Evolutionary conservation across 1,140 invertebrate species (phyloP).

Genomic region (Thalassaphorura encarpata): DNA sequence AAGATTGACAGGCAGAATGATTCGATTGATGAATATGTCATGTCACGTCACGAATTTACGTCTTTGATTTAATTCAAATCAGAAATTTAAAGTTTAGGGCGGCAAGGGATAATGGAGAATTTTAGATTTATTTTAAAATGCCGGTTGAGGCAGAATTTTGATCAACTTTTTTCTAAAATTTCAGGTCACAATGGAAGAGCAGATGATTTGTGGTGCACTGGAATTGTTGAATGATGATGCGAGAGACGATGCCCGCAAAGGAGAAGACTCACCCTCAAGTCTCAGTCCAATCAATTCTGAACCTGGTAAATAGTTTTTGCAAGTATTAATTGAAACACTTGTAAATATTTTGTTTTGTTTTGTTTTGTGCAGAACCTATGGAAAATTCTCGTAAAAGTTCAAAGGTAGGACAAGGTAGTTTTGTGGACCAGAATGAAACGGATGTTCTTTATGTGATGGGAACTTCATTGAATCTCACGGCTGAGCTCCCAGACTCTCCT

Average conservation of each 20-base stretch:
- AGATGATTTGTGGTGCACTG: constrained; percentile 84
- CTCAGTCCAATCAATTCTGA: constrained; percentile 32
- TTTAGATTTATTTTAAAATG: no score
- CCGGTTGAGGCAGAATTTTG: no score
- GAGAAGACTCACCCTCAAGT: constrained; percentile 21
- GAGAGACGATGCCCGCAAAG: constrained; percentile 54
- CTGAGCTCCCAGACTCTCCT: constrained; percentile 31
- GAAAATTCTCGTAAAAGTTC: no score
- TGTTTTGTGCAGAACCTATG: no score
- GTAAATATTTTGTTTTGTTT: not conserved
- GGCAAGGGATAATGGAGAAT: no score
- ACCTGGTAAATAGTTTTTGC: constrained; percentile 17
- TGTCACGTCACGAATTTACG: no score
- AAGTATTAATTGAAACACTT: not conserved
- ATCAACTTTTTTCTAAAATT: no score
- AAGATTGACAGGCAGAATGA: no score
- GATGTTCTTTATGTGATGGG: constrained; percentile 30
- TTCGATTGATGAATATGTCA: no score
- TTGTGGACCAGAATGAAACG: constrained; percentile 24
- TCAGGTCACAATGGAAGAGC: constrained; percentile 82
- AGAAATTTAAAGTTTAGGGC: no score
- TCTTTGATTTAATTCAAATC: no score
- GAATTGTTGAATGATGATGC: constrained; percentile 87
- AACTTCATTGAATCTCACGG: constrained; percentile 18
- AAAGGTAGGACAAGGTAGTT: constrained; percentile 17